phyloP scores from a whole-genome alignment of 2,888 invertebrate genomes.

The Ditula angustiorana region DNA sequence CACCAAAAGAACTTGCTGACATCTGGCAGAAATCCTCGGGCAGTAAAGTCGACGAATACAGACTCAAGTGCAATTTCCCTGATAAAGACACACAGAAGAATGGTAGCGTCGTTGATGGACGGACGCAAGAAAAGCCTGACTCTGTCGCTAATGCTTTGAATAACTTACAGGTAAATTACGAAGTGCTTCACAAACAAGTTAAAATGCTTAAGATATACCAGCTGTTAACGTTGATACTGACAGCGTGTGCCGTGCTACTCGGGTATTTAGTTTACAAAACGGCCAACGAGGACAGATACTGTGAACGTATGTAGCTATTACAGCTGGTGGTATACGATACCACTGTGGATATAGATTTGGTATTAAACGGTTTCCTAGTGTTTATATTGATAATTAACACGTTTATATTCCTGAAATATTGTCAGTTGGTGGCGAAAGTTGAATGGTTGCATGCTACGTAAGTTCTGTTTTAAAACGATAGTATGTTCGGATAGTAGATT shows the following conservation, averaged over 20 bases:
- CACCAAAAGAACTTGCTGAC: slow-evolving; percentile 87
- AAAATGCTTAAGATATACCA: slow-evolving; percentile 67
- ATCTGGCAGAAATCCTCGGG: slow-evolving; percentile 89
- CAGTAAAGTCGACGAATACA: slow-evolving; percentile 89
- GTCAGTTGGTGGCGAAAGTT: slow-evolving; percentile 55
- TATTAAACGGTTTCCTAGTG: slow-evolving; percentile 51
- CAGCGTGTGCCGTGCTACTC: slow-evolving; percentile 60
- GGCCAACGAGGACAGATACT: slow-evolving; percentile 61
- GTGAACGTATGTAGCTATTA: slow-evolving; percentile 73
- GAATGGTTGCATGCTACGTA: slow-evolving; percentile 47
- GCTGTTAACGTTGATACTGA: slow-evolving; percentile 64
- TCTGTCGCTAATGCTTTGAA: slow-evolving; percentile 89
- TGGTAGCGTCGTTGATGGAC: slow-evolving; percentile 59
- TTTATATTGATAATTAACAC: slow-evolving; percentile 55
- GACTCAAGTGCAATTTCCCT: slow-evolving; percentile 88
- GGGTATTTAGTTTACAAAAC: slow-evolving; percentile 68
- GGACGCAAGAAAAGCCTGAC: slow-evolving; percentile 88
- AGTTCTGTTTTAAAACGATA: neutral
- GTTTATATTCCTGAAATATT: slow-evolving; percentile 55
- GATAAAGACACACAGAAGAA: slow-evolving; percentile 71
- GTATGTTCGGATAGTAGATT: neutral
- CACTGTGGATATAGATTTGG: slow-evolving; percentile 57
- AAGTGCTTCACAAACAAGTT: slow-evolving; percentile 62
- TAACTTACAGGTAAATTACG: slow-evolving; percentile 69
- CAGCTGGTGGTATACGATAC: slow-evolving; percentile 63